These are phyloP conservation scores for Tetranychus truncatus DNA, from an alignment of 2,888 invertebrate genomes.

Conservation along the genomic window DNA sequence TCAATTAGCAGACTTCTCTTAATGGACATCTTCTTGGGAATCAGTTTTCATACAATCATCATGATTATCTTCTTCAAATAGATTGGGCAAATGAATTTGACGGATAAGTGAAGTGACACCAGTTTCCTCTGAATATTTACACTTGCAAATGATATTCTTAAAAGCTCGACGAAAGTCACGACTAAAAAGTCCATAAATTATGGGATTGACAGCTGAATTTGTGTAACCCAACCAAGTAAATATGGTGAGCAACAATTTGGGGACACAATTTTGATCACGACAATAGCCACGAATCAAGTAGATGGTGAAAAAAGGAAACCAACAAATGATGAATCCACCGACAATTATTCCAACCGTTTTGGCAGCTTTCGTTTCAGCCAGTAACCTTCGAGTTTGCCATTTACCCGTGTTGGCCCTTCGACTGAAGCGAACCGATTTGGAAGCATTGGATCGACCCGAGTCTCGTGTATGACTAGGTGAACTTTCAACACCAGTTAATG, in stretches of 20 bases:
- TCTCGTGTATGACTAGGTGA: background rate
- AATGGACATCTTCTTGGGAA: conserved; percentile 6
- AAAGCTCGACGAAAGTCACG: conserved; percentile 88
- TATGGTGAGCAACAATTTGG: conserved; percentile 33
- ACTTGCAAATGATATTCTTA: conserved; percentile 67
- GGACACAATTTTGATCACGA: conserved; percentile 47
- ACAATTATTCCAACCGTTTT: conserved; percentile 92
- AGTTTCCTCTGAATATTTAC: conserved; percentile 27
- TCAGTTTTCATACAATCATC: conserved; percentile 5
- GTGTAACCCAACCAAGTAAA: conserved; percentile 76
- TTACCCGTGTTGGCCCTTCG: conserved; percentile 51
- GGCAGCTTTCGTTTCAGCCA: conserved; percentile 90
- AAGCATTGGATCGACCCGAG: background rate
- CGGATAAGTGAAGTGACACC: conserved; percentile 27
- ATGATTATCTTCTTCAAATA: conserved; percentile 25
- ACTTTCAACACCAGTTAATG: background rate
- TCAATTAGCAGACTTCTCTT: background rate
- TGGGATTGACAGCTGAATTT: conserved; percentile 57
- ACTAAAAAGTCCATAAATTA: conserved; percentile 46
- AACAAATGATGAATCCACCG: conserved; percentile 86
- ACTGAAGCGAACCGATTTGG: conserved; percentile 9
- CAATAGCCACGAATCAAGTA: conserved; percentile 78
- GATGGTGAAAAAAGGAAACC: conserved; percentile 91
- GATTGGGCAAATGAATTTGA: conserved; percentile 28
- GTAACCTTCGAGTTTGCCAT: conserved; percentile 65